Evolutionary conservation across 2,113 vertebrate genomes (phyloP).

Genomic region (Pollachius pollachius): DNA sequence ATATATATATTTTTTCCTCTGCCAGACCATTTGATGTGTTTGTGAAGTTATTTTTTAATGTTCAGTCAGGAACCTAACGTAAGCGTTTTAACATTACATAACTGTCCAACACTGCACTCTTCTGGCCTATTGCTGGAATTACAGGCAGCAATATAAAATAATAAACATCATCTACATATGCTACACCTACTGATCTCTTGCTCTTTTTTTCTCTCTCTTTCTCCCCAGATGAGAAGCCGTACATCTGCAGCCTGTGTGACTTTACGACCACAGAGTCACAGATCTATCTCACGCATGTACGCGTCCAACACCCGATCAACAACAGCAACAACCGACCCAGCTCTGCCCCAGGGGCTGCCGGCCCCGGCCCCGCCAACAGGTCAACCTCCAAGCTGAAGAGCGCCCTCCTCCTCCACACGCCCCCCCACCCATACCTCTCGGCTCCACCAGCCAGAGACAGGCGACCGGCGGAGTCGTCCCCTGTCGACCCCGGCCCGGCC

Average conservation of each 20-base stretch:
- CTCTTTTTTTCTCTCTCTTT: slow-evolving; percentile 21
- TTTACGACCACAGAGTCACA: slow-evolving; percentile 67
- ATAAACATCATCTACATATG: background rate
- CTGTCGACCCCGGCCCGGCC: slow-evolving; percentile 21
- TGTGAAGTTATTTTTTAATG: too few species aligned
- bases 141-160: background rate
- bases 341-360: slow-evolving; percentile 30
- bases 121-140: slow-evolving; percentile 32
- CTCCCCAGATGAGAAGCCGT: slow-evolving; percentile 80
- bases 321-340: background rate
- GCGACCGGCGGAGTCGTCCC: background rate
- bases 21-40: too few species aligned
- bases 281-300: slow-evolving; percentile 55
- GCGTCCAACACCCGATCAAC: slow-evolving; percentile 48
- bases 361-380: slow-evolving; percentile 43
- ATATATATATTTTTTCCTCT: too few species aligned
- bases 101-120: slow-evolving; percentile 38
- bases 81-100: background rate
- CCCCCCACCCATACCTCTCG: slow-evolving; percentile 44
- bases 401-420: slow-evolving; percentile 65
- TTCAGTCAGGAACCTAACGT: too few species aligned
- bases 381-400: slow-evolving; percentile 73
- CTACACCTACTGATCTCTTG: background rate
- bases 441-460: slow-evolving; percentile 23
- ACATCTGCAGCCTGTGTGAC: slow-evolving; percentile 69